Conservation (phyloP, 2,797 vertebrate species). For the Distichodus sexfasciatus region DNA sequence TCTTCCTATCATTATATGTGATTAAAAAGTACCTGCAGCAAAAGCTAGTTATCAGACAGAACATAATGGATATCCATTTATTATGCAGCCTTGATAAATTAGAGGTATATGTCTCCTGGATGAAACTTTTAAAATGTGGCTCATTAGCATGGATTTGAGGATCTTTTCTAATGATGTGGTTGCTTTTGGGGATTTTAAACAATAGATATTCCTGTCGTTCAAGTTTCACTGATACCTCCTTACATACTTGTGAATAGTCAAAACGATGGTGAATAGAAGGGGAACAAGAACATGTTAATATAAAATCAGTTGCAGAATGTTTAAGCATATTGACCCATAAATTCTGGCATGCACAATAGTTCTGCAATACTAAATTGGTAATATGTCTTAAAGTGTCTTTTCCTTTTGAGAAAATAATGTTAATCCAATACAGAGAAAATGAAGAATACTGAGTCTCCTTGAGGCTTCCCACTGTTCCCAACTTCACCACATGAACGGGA, state of each 20-base stretch:
- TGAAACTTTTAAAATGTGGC: neutral
- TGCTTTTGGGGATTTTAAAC: neutral
- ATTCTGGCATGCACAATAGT: too few relatives aligned
- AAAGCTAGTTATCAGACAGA: neutral
- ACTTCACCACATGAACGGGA: too few relatives aligned
- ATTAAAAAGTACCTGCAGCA: neutral
- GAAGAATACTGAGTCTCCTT: neutral
- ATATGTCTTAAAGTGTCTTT: neutral
- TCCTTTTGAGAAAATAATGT: constrained; percentile 8
- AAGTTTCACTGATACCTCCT: too few relatives aligned
- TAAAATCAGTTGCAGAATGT: too few relatives aligned
- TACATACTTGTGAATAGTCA: too few relatives aligned
- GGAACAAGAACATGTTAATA: too few relatives aligned
- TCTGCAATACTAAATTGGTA: too few relatives aligned
- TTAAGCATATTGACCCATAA: too few relatives aligned
- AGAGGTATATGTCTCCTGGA: neutral
- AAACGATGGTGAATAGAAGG: too few relatives aligned
- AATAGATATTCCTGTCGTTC: too few relatives aligned
- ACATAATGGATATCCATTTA: neutral
- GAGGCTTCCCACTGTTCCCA: neutral
- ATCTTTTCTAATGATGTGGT: neutral
- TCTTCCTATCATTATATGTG: neutral
- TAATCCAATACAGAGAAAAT: constrained; percentile 8
- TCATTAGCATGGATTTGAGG: neutral
- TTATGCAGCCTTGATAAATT: neutral